Conservation (phyloP, 2,113 vertebrate genomes). For the Pterocles burchelli region DNA sequence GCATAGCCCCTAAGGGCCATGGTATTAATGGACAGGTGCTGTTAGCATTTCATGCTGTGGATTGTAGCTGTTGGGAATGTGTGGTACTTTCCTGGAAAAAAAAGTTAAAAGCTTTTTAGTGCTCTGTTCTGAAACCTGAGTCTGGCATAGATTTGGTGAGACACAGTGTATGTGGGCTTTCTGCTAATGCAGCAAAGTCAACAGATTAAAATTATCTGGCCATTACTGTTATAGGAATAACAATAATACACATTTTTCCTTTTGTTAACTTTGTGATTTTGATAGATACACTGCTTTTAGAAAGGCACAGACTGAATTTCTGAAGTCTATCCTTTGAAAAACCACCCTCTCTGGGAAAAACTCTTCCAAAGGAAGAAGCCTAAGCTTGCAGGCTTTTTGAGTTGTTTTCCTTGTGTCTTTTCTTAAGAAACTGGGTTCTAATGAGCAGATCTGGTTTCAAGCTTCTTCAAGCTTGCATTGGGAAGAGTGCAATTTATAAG, state of each 20-base stretch:
- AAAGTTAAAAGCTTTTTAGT: background rate
- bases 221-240: background rate
- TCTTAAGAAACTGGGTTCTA: background rate
- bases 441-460: background rate
- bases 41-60: background rate
- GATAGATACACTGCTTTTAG: background rate
- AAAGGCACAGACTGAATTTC: background rate
- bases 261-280: background rate
- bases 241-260: background rate
- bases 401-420: background rate
- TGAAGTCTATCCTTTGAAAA: background rate
- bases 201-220: background rate
- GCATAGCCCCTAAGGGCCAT: background rate
- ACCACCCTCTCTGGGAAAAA: background rate
- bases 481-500: background rate
- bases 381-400: background rate
- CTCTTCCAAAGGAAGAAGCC: background rate
- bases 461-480: background rate
- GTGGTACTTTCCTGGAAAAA: background rate
- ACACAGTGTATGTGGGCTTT: background rate
- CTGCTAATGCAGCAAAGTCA: background rate
- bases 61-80: background rate
- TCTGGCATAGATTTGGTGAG: background rate
- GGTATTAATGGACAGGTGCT: background rate
- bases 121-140: background rate